Percentiles rank a stretch among this genome's conserved stretches.
Evolutionary conservation across 2,113 vertebrate genomes (phyloP).

Genomic region (Microcebus murinus): DNA sequence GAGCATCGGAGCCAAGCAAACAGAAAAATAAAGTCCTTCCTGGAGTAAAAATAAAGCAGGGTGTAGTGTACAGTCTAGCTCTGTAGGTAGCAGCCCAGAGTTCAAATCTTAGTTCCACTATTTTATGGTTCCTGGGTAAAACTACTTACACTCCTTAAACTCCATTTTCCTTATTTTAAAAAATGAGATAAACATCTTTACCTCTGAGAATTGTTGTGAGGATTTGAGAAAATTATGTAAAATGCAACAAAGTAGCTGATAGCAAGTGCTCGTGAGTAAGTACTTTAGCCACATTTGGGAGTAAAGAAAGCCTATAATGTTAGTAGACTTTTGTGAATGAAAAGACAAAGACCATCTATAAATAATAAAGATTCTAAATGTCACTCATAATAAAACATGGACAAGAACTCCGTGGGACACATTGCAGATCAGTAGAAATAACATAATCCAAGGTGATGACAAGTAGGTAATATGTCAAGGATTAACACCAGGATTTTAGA

Average conservation of each 20-base stretch:
- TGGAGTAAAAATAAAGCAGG: background rate
- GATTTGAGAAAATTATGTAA: background rate
- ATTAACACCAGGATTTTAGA: background rate
- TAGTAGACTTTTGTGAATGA: background rate
- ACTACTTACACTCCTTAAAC: background rate
- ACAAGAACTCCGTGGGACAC: background rate
- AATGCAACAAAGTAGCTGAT: background rate
- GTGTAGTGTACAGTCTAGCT: rapidly evolving
- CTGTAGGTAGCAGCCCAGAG: background rate
- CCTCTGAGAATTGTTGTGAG: background rate
- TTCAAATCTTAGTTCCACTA: background rate
- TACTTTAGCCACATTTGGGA: background rate
- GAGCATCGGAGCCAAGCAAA: background rate
- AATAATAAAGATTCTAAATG: background rate
- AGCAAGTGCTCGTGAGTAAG: background rate
- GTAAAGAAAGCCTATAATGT: background rate
- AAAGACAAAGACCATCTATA: background rate
- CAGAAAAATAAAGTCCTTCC: background rate
- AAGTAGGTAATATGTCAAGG: background rate
- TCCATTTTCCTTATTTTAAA: background rate
- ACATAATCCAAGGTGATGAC: background rate
- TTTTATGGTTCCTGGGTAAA: background rate
- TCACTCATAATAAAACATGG: background rate
- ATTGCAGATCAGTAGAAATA: background rate
- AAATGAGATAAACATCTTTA: background rate